A percentile compares a stretch with the other conserved stretches of the same genome.
Conservation (phyloP, 2,888 invertebrate genomes). For the Lasioglossum pauxillum region DNA sequence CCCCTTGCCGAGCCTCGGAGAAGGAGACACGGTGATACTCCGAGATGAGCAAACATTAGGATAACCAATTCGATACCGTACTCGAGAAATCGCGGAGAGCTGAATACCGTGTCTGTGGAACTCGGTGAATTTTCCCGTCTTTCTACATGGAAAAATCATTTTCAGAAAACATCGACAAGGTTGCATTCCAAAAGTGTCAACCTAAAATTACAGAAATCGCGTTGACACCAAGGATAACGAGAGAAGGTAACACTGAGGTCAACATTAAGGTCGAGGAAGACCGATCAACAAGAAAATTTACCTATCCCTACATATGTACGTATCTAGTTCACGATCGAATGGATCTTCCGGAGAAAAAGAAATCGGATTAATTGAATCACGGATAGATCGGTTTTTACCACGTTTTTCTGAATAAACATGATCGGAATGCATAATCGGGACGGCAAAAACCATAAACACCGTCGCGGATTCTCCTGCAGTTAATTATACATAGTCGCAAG, state of each 20-base stretch:
- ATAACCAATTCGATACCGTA: background rate
- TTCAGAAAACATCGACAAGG: background rate
- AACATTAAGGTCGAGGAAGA: background rate
- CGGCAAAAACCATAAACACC: slow-evolving; percentile 9
- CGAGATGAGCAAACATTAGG: slow-evolving; percentile 26
- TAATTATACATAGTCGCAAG: slow-evolving; percentile 60
- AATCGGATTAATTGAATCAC: background rate
- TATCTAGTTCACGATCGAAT: background rate
- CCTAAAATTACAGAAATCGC: background rate
- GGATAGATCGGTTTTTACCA: background rate
- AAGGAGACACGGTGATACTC: slow-evolving; percentile 12
- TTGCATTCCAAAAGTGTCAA: background rate
- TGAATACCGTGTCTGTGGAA: background rate
- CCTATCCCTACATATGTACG: background rate
- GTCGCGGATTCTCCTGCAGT: slow-evolving; percentile 21
- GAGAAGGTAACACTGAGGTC: background rate
- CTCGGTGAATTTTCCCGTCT: too few relatives aligned
- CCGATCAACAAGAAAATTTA: background rate
- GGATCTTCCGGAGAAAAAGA: background rate
- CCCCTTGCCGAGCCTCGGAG: slow-evolving; percentile 9
- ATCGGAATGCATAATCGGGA: background rate
- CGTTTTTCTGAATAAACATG: background rate
- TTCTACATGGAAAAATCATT: background rate
- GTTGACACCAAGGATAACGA: background rate
- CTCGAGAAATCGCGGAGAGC: slow-evolving; percentile 1